phyloP scores from a whole-genome alignment of 2,888 invertebrate species.

The Synanthedon formicaeformis region DNA sequence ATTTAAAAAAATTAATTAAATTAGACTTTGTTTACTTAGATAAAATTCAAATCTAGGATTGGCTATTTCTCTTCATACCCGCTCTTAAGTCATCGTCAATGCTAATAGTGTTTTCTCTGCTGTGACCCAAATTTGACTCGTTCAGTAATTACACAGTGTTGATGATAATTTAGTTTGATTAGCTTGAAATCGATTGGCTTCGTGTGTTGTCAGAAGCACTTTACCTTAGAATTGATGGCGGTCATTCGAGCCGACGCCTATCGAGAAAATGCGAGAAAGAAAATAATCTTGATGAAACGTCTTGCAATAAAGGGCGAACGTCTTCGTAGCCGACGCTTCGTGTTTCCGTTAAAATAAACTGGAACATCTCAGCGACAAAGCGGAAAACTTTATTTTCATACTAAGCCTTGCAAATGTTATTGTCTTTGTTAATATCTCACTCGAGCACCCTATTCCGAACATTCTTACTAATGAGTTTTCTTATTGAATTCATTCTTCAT shows the following conservation, averaged over 20 bases:
- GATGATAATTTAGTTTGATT: no score
- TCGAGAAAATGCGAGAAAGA: constrained; percentile 41
- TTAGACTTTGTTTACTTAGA: no score
- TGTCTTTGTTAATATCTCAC: constrained; percentile 38
- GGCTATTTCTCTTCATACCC: no score
- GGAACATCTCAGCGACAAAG: constrained; percentile 27
- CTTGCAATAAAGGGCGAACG: constrained; percentile 44
- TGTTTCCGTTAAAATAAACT: constrained; percentile 33
- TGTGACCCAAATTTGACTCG: no score
- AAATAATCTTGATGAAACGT: constrained; percentile 61
- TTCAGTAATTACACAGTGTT: no score
- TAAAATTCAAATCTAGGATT: no score
- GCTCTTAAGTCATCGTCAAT: no score
- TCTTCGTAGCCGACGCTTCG: constrained; percentile 26
- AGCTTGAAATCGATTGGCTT: background rate
- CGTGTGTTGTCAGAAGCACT: constrained; percentile 4
- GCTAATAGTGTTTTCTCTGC: no score
- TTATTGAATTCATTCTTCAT: constrained; percentile 2
- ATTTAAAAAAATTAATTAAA: no score
- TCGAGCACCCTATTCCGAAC: constrained; percentile 10
- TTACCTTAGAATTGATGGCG: constrained; percentile 33
- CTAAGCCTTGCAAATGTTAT: constrained; percentile 31
- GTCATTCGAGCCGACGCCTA: constrained; percentile 26
- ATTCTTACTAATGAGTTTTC: constrained; percentile 15
- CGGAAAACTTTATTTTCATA: constrained; percentile 43